Conservation (phyloP, 1,140 invertebrate genomes). For the Metopolophium dirhodum region DNA sequence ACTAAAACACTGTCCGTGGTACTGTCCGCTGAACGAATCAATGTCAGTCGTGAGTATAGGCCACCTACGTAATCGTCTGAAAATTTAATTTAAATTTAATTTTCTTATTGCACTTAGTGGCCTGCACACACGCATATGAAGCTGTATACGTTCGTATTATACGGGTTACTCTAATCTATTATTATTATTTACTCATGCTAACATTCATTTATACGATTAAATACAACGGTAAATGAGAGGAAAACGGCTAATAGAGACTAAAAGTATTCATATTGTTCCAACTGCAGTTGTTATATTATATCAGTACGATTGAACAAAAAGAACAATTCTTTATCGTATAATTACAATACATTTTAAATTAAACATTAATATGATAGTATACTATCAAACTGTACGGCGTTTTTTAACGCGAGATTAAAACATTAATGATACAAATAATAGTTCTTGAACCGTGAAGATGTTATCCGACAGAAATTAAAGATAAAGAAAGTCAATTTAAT, state of each 20-base stretch:
- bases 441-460: not conserved
- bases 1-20: not conserved
- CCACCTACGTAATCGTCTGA: no score
- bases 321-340: not conserved
- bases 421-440: not conserved
- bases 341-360: not conserved
- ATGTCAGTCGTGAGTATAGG: no score
- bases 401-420: not conserved
- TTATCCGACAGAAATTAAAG: not conserved
- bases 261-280: not conserved
- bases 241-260: not conserved
- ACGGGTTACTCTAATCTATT: not conserved
- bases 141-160: not conserved
- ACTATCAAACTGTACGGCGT: not conserved
- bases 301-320: not conserved
- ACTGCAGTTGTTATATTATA: not conserved
- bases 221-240: not conserved
- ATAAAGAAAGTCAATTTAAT: not conserved
- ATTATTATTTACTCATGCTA: not conserved
- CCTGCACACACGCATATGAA: not conserved
- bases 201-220: not conserved
- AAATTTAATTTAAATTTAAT: not conserved
- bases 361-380: not conserved
- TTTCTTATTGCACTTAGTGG: not conserved
- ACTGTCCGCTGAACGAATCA: no score